A percentile compares a stretch with the other conserved stretches of the same genome.
These are phyloP conservation scores for Eucriotettix oculatus DNA, from an alignment of 2,888 invertebrate species.

Conservation along the genomic window DNA sequence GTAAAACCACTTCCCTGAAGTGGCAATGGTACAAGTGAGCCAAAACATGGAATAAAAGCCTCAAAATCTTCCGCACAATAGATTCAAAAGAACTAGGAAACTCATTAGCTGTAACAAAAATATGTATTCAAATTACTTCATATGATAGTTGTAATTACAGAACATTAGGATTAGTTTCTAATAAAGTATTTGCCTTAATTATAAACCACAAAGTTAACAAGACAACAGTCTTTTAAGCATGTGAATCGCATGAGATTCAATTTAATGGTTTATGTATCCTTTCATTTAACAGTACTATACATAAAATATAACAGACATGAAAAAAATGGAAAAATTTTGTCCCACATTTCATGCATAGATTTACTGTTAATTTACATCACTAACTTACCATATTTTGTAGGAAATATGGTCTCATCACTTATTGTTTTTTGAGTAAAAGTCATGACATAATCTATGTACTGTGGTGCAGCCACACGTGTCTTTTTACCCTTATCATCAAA, in stretches of 20 bases:
- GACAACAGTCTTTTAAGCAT: too few relatives aligned
- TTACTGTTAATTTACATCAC: too few relatives aligned
- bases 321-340: too few relatives aligned
- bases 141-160: background rate
- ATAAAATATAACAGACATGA: too few relatives aligned
- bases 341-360: too few relatives aligned
- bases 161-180: background rate
- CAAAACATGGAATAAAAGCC: slow-evolving; percentile 93
- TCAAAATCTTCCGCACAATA: slow-evolving; percentile 89
- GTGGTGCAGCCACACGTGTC: slow-evolving; percentile 89
- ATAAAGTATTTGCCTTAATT: too few relatives aligned
- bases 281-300: too few relatives aligned
- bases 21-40: slow-evolving; percentile 97
- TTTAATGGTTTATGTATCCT: too few relatives aligned
- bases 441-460: slow-evolving; percentile 98
- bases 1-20: slow-evolving; percentile 85
- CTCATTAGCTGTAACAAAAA: slow-evolving; percentile 55
- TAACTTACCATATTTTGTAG: slow-evolving; percentile 87
- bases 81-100: slow-evolving; percentile 90
- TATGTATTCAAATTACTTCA: slow-evolving; percentile 9
- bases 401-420: slow-evolving; percentile 92
- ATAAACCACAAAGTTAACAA: too few relatives aligned
- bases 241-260: too few relatives aligned
- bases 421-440: slow-evolving; percentile 94
- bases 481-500: slow-evolving; percentile 98